Conservation (phyloP, 1,140 invertebrate genomes). For the Hyles euphorbiae region DNA sequence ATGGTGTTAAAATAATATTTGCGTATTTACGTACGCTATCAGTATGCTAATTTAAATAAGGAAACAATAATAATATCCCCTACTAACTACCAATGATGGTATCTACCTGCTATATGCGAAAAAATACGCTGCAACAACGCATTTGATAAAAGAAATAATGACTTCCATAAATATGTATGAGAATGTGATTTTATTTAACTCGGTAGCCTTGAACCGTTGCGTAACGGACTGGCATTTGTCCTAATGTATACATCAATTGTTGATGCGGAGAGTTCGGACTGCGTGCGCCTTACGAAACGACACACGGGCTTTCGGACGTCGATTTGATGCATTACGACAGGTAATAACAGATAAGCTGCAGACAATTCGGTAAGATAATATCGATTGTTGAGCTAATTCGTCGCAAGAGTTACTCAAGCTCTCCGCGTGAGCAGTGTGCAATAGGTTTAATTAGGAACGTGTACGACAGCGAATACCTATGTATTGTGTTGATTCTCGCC, state of each 20-base stretch:
- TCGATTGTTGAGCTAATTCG: constrained; percentile 25
- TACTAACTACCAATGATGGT: no score
- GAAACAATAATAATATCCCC: no score
- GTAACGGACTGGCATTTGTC: constrained; percentile 44
- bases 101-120: no score
- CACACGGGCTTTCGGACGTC: constrained; percentile 10
- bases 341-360: constrained; percentile 23
- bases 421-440: constrained; percentile 25
- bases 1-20: no score
- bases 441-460: not conserved
- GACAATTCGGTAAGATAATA: constrained; percentile 22
- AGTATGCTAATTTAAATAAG: no score
- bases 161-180: constrained; percentile 27
- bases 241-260: constrained; percentile 28
- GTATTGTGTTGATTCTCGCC: constrained; percentile 12
- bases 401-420: constrained; percentile 26
- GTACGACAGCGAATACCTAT: constrained; percentile 11
- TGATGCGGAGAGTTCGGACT: constrained; percentile 14
- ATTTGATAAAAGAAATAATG: constrained; percentile 12
- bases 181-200: constrained; percentile 30
- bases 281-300: constrained; percentile 29
- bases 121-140: not conserved
- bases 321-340: constrained; percentile 24
- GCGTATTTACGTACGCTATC: no score
- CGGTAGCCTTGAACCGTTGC: constrained; percentile 52